Evolutionary conservation across 2,888 invertebrate genomes (phyloP).

Genomic region (Oxyscelio sp.): DNA sequence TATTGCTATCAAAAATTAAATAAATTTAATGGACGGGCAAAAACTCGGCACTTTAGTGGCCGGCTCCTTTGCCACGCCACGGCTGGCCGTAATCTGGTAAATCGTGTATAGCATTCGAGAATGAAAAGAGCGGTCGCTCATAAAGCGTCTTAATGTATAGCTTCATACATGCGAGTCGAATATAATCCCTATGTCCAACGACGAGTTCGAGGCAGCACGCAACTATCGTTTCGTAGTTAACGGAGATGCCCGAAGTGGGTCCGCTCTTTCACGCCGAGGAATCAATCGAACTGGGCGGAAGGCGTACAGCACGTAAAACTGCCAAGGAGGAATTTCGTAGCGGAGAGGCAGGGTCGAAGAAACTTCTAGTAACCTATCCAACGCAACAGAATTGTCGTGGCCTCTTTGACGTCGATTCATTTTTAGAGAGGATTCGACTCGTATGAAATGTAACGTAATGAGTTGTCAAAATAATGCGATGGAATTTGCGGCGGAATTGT

Average conservation of each 20-base stretch:
- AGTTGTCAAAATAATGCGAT: conserved; percentile 58
- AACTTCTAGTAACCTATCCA: conserved; percentile 23
- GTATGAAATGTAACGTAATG: conserved; percentile 37
- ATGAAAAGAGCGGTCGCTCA: conserved; percentile 72
- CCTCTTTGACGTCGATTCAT: conserved; percentile 23
- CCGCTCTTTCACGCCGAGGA: conserved; percentile 70
- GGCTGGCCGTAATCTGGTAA: conserved; percentile 70
- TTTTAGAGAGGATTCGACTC: conserved; percentile 20
- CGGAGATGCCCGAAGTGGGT: conserved; percentile 74
- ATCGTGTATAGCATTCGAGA: conserved; percentile 70
- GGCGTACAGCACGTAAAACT: conserved; percentile 68
- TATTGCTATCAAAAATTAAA: conserved; percentile 67
- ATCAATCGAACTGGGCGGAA: conserved; percentile 67
- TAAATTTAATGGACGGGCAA: conserved; percentile 69
- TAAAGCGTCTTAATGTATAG: conserved; percentile 73
- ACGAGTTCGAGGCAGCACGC: conserved; percentile 71
- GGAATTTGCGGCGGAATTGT: conserved; percentile 7
- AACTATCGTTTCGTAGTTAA: conserved; percentile 72
- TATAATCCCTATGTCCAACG: conserved; percentile 67
- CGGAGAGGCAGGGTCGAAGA: conserved; percentile 44
- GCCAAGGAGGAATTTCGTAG: conserved; percentile 62
- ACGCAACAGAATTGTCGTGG: conserved; percentile 44
- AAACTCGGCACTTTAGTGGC: conserved; percentile 62
- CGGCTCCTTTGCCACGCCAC: conserved; percentile 63
- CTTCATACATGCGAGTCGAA: conserved; percentile 72